Conservation (phyloP, 2,888 invertebrate species). For the Cerceris ruficornis region DNA sequence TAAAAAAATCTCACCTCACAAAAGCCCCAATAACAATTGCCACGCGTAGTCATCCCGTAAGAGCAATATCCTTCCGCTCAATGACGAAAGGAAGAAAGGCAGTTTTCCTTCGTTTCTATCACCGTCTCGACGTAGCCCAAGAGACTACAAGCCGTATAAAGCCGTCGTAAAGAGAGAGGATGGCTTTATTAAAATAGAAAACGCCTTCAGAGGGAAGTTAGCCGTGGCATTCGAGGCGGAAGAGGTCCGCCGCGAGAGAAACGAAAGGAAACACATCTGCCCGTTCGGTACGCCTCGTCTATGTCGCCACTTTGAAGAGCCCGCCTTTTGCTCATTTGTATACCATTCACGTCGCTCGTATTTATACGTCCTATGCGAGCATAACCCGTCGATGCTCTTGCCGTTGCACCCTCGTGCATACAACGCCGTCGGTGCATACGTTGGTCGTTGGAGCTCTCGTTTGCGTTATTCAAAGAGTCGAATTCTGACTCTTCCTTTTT, state of each 20-base stretch:
- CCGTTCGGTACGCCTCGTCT: constrained; percentile 12
- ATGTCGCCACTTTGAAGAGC: constrained; percentile 36
- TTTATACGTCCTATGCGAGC: constrained; percentile 18
- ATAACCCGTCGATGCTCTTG: constrained; percentile 29
- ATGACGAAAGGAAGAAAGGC: neutral
- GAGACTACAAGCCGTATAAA: constrained; percentile 1
- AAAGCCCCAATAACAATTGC: too few species aligned
- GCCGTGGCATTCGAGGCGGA: constrained; percentile 31
- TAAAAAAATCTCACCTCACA: too few species aligned
- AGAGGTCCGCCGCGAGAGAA: constrained; percentile 25
- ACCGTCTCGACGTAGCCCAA: constrained; percentile 7
- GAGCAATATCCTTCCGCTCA: neutral
- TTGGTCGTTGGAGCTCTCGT: too few species aligned
- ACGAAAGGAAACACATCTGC: constrained; percentile 49
- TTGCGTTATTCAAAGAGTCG: too few species aligned
- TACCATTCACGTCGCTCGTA: constrained; percentile 33
- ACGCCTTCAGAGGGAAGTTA: constrained; percentile 34
- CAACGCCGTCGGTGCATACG: too few species aligned
- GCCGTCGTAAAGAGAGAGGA: constrained; percentile 25
- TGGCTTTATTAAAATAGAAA: constrained; percentile 52
- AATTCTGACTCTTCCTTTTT: too few species aligned
- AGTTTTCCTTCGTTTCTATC: neutral
- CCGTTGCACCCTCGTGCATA: neutral
- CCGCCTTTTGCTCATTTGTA: constrained; percentile 52
- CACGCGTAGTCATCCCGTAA: neutral